Evolutionary conservation across 2,113 vertebrate genomes (phyloP), one percentile per base, ranked within the genome.

Genomic region (Rhizomys pruinosus): DNA sequence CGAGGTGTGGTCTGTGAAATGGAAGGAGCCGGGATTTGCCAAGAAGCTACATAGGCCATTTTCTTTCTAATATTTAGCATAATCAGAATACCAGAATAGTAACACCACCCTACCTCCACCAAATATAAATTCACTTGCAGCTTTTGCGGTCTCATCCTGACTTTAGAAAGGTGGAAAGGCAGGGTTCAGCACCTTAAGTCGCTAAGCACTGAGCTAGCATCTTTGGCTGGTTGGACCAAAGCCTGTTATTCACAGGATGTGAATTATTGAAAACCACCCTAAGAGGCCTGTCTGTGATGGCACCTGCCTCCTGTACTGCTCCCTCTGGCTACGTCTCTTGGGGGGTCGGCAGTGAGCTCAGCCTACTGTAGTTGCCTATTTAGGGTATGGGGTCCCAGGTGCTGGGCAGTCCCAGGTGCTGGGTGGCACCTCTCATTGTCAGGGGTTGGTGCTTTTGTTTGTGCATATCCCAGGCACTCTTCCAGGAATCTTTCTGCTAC

Each of bases 231-330:
- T 92, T 88, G 84, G 59, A 92, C 95, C 52, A 17, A 89, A 92
- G 91, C 84, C 64, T 69, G 71, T 95, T 95, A 90, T 95, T 96
- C 96, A 89, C 52, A 34, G 80, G 84, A 93, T 1, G 85, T 94
- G 69, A 94, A 94, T 96, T 95, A 89, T 76, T 87, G 94, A 96
- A 84, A 19, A 63, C 63, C 32, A 71, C 91, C 77, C 76, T 68
- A 22, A 79, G 86, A 77, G 87, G 47, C 89, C 87, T 76, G 71
- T 61, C 16, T 29, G 47, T 73, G 39, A 4, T 27, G 77, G 78
- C 90, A 93, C 94, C 92, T 74, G 94, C 63, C 92, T 96, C 82
- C 91, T 44, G 39, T 42, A 69, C 52, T 37, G 37, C 79, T 68
- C 17, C 87, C 66, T 93, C 88, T 92, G 13, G 39, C 72, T 1